Base-by-base conservation (phyloP, 2,113 vertebrate species). In the Notarius quadriscutis region DNA sequence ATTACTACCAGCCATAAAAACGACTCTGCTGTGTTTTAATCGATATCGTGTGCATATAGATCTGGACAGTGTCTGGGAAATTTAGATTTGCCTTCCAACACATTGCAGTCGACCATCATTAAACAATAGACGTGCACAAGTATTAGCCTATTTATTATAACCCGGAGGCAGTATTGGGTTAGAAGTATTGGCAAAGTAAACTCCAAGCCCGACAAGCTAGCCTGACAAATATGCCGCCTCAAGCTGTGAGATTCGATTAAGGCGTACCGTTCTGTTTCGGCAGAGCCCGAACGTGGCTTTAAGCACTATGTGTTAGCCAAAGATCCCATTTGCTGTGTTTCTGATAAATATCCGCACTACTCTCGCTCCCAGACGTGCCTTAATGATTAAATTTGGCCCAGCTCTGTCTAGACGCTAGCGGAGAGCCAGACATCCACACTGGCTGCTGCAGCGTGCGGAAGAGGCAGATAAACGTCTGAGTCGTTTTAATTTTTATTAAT, bases 401-500 rank as follows among this genome's bases (percentile, higher is more conserved):
- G 82, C 79, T 84, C 69, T 87, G 89, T 90, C 89, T 90, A 90
- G 89, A 90, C 87, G 34, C 85, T 83, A 81, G 75, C 63, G 14
- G 78, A 74, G 87, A 90, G 83, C 69, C 87, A 90, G 87, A 90
- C 87, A 88, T 83, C 60, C 67, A 77, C 87, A 34, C 86, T 86
- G 79, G 51, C 86, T 87, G 81, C 87, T 58, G 87, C 84, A 90
- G 63, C 34, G 79, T 55, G 65, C 87, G 53, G 67, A 81, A 86
- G 87, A 87, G 87, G 81, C 81, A 81, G 82, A 86, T 88, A 85
- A 84, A 88, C 74, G 89, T 88, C 89, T 78, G 82, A 77, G 85
- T 87, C 77, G 81, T 72, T 82, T 82, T 88, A 81, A 84, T 90
- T 90, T 87, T 88, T 88, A 90, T 90, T 88, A 77, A 90, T 85